Conservation (phyloP, 1,140 invertebrate genomes). For the Melanaphis sacchari region DNA sequence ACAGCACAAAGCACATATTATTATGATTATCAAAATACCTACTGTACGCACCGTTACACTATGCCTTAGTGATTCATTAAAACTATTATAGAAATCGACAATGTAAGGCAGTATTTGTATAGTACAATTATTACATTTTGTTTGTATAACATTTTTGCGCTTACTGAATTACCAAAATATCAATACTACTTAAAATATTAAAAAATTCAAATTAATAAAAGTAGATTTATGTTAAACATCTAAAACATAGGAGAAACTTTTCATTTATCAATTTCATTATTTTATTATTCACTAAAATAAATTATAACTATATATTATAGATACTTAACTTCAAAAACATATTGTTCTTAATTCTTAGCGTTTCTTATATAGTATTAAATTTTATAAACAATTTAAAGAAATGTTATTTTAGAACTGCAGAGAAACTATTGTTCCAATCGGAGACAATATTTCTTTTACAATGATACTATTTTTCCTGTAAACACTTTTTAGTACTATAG, state of each 20-base stretch:
- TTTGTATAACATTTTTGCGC: not conserved
- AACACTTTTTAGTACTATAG: not conserved
- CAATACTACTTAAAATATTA: not conserved
- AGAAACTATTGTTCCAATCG: not conserved
- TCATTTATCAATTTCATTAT: not conserved
- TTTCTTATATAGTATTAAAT: not conserved
- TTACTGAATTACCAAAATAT: not conserved
- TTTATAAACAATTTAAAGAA: constrained; percentile 11
- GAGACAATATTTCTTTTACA: constrained; percentile 9
- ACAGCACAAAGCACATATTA: not conserved
- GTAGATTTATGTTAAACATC: not conserved
- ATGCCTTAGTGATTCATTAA: not conserved
- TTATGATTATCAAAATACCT: not conserved
- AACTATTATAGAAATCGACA: not conserved
- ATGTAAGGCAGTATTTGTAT: not conserved
- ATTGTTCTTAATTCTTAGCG: not conserved
- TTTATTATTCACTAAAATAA: not conserved
- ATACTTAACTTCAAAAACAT: not conserved
- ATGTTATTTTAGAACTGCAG: constrained; percentile 6
- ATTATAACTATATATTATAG: not conserved
- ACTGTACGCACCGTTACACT: not conserved
- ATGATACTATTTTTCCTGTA: constrained; percentile 5
- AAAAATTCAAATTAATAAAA: not conserved
- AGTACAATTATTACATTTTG: not conserved
- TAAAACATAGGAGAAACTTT: not conserved